Evolutionary conservation across 2,113 vertebrate species (phyloP).

Genomic region (human (Homo sapiens)): DNA sequence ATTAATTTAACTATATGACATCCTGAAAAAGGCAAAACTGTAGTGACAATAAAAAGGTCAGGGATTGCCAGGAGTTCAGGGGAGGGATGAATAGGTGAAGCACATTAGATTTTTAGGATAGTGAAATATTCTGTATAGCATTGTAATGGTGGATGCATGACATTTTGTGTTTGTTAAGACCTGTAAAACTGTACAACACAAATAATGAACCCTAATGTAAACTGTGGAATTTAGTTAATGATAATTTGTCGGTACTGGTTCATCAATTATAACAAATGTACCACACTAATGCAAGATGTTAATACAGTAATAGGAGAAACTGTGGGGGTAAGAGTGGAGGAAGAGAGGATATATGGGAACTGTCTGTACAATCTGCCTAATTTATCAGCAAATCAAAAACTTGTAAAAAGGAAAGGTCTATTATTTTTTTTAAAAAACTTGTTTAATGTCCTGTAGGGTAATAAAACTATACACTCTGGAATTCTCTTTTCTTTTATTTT

Average conservation of each 20-base stretch:
- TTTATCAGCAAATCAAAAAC: neutral
- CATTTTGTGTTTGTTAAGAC: neutral
- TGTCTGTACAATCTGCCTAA: neutral
- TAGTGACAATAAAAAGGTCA: constrained; percentile 13
- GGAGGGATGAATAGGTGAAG: neutral
- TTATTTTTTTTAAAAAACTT: neutral
- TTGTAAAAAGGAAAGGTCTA: neutral
- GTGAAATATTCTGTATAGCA: neutral
- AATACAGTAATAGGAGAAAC: neutral
- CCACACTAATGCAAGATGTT: neutral
- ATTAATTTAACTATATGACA: neutral
- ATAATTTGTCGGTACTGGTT: neutral
- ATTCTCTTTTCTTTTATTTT: neutral
- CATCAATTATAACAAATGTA: neutral
- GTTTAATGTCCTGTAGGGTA: neutral
- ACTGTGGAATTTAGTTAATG: neutral
- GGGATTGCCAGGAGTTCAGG: neutral
- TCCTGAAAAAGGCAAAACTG: neutral
- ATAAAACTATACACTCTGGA: neutral
- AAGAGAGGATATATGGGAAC: neutral
- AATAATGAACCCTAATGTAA: neutral
- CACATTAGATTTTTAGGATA: neutral
- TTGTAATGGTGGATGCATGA: neutral
- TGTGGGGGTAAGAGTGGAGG: neutral
- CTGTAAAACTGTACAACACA: neutral